These are phyloP conservation scores for Andrena hattorfiana DNA, from an alignment of 2,888 invertebrate species.

Conservation along the genomic window DNA sequence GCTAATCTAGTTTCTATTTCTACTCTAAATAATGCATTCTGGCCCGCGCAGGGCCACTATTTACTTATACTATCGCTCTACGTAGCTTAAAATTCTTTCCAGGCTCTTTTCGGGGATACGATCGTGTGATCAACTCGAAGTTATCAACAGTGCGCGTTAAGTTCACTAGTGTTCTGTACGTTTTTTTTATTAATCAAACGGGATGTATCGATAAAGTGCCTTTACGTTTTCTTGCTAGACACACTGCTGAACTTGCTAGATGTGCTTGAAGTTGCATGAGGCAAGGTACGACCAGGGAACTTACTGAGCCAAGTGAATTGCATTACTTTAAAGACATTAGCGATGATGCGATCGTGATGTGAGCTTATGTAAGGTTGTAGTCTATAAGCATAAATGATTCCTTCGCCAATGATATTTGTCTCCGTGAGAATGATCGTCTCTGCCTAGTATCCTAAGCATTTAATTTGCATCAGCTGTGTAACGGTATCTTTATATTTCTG, in stretches of 20 bases:
- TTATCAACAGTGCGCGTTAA: slow-evolving; percentile 9
- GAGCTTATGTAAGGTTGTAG: slow-evolving; percentile 10
- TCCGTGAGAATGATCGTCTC: neutral
- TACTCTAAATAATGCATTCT: slow-evolving; percentile 74
- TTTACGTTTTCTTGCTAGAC: neutral
- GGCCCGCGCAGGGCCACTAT: slow-evolving; percentile 52
- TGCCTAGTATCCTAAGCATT: slow-evolving; percentile 2
- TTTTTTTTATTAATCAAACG: slow-evolving; percentile 9
- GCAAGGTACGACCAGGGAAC: slow-evolving; percentile 64
- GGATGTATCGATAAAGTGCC: neutral
- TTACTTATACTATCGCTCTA: slow-evolving; percentile 13
- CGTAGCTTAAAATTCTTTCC: slow-evolving; percentile 10
- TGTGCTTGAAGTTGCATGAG: slow-evolving; percentile 15
- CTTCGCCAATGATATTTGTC: neutral
- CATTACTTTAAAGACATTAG: slow-evolving; percentile 51
- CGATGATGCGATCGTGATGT: slow-evolving; percentile 14
- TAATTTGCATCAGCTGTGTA: neutral
- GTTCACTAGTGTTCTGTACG: slow-evolving; percentile 2
- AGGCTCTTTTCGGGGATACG: neutral
- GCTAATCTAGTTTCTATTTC: slow-evolving; percentile 84
- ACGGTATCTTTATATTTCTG: neutral
- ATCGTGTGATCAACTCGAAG: neutral
- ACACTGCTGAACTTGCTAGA: neutral
- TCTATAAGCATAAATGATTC: slow-evolving; percentile 13
- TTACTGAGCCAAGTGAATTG: slow-evolving; percentile 74